Evolutionary conservation across 1,140 invertebrate species (phyloP).

Genomic region (Delia radicum): DNA sequence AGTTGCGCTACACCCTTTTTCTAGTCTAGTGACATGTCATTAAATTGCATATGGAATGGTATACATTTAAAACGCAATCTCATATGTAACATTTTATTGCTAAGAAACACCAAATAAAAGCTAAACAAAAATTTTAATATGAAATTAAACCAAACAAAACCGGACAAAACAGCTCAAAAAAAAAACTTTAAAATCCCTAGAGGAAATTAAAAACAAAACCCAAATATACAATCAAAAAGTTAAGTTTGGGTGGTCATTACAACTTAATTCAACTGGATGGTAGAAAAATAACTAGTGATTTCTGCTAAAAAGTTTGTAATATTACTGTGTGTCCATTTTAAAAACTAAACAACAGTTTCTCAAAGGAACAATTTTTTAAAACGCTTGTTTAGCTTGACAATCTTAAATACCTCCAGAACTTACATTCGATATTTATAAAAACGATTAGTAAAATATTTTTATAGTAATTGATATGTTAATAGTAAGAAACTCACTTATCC

Average conservation of each 20-base stretch:
- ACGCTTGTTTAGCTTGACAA: too few species aligned
- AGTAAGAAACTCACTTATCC: background rate
- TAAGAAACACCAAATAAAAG: constrained; percentile 1
- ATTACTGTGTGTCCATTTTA: too few species aligned
- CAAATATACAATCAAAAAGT: background rate
- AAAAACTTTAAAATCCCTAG: background rate
- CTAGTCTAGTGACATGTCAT: constrained; percentile 3
- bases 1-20: background rate
- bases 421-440: too few species aligned
- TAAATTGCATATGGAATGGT: background rate
- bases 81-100: constrained; percentile 6
- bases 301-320: too few species aligned
- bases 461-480: background rate
- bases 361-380: too few species aligned
- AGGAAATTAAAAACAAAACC: background rate
- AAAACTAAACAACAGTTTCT: too few species aligned
- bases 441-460: too few species aligned
- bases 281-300: background rate
- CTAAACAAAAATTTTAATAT: background rate
- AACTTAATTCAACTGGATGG: background rate
- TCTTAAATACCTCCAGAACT: too few species aligned
- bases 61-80: background rate
- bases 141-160: background rate
- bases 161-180: background rate
- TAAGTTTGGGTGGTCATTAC: background rate